These are phyloP conservation scores for Rhombomys opimus DNA, from an alignment of 2,113 vertebrate species.

Conservation along the genomic window DNA sequence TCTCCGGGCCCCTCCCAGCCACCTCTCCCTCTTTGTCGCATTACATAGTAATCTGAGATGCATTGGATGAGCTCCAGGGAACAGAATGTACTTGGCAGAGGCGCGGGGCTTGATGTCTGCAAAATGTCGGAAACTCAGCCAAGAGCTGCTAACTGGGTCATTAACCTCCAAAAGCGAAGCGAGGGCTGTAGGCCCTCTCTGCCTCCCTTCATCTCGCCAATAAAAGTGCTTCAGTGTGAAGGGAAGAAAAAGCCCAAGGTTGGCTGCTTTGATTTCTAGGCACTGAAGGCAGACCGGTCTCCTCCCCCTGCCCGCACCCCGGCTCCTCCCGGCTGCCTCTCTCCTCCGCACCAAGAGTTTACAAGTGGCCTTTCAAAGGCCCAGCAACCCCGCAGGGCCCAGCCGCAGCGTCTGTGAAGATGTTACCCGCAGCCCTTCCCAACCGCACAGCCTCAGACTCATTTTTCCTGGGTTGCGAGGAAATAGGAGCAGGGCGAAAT, in stretches of 20 bases:
- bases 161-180: slow-evolving; percentile 91
- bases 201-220: slow-evolving; percentile 88
- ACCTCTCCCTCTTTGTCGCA: slow-evolving; percentile 90
- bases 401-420: slow-evolving; percentile 30
- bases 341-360: slow-evolving; percentile 19
- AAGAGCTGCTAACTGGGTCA: slow-evolving; percentile 93
- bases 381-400: slow-evolving; percentile 68
- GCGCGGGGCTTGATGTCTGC: slow-evolving; percentile 90
- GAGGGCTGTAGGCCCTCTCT: slow-evolving; percentile 86
- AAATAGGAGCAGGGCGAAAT: neutral
- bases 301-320: slow-evolving; percentile 69
- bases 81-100: slow-evolving; percentile 93
- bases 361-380: slow-evolving; percentile 83
- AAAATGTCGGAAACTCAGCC: slow-evolving; percentile 92
- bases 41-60: slow-evolving; percentile 91
- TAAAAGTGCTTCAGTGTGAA: slow-evolving; percentile 86
- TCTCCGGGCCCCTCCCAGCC: slow-evolving; percentile 84
- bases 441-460: neutral
- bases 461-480: neutral
- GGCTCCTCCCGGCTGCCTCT: slow-evolving; percentile 57
- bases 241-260: slow-evolving; percentile 81
- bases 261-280: slow-evolving; percentile 86
- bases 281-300: slow-evolving; percentile 76
- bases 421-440: slow-evolving; percentile 39
- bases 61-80: slow-evolving; percentile 90